Percentiles rank a stretch among this genome's conserved stretches.
phyloP scores from a whole-genome alignment of 2,888 invertebrate species.

The Pollenia griseotomentosa region DNA sequence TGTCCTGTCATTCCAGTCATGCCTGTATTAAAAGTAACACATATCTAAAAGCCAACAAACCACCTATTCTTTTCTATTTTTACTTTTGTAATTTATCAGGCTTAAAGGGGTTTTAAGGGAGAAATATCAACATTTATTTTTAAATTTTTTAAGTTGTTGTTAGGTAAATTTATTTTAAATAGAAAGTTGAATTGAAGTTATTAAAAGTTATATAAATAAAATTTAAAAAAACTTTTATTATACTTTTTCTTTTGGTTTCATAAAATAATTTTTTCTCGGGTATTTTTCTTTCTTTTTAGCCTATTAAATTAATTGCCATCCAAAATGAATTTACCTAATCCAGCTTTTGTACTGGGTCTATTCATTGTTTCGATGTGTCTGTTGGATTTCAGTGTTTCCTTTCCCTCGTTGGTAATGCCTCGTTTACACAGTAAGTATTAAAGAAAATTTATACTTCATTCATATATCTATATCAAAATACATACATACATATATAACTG shows the following conservation, averaged over 20 bases:
- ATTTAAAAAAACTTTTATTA: neutral
- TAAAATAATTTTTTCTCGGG: neutral
- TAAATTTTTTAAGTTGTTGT: constrained; percentile 24
- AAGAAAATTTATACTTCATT: neutral
- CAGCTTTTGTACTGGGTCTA: constrained; percentile 48
- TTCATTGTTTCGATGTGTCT: constrained; percentile 50
- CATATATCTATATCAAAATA: neutral
- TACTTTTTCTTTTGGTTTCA: neutral
- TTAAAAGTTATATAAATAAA: neutral
- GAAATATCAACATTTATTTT: constrained; percentile 39
- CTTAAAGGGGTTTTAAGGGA: neutral
- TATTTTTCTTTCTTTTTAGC: constrained; percentile 32
- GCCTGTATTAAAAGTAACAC: neutral
- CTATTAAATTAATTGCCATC: constrained; percentile 43
- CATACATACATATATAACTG: neutral
- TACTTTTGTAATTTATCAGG: constrained; percentile 29
- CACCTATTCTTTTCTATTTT: constrained; percentile 16
- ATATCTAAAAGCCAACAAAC: constrained; percentile 11
- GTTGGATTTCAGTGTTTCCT: constrained; percentile 53
- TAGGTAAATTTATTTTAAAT: constrained; percentile 4
- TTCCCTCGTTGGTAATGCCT: constrained; percentile 68
- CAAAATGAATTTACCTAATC: constrained; percentile 69
- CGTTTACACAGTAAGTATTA: constrained; percentile 71
- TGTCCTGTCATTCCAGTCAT: neutral
- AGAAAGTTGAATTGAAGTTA: constrained; percentile 30